A percentile compares a stretch with the other conserved stretches of the same genome.
These are phyloP conservation scores for western clawed frog (Xenopus tropicalis) DNA, from an alignment of 2,113 vertebrate genomes.

Conservation along the genomic window UCB_Xtro_10.0 CM004443.2:19724501-19725000, in stretches of 20 bases:
- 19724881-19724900: conserved; percentile 22
- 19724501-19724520: conserved; percentile 83
- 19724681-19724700: conserved; percentile 57
- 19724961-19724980: conserved; percentile 16
- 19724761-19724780: conserved; percentile 34
- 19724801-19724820: neutral
- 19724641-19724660: conserved; percentile 71
- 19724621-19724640: conserved; percentile 70
- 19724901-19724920: conserved; percentile 43
- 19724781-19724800: neutral
- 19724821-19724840: conserved; percentile 29
- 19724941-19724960: conserved; percentile 12
- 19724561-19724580: conserved; percentile 82
- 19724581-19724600: conserved; percentile 64
- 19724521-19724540: conserved; percentile 81
- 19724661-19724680: conserved; percentile 55
- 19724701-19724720: conserved; percentile 53
- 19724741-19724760: conserved; percentile 48
- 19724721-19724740: conserved; percentile 50
- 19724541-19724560: conserved; percentile 76
- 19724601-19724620: conserved; percentile 82
- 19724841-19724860: conserved; percentile 21
- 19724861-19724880: neutral
- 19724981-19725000: neutral
- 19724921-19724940: conserved; percentile 48